These are phyloP conservation scores for Tetragnatha versicolor DNA, from an alignment of 1,140 invertebrate genomes.

Conservation along the genomic window DNA sequence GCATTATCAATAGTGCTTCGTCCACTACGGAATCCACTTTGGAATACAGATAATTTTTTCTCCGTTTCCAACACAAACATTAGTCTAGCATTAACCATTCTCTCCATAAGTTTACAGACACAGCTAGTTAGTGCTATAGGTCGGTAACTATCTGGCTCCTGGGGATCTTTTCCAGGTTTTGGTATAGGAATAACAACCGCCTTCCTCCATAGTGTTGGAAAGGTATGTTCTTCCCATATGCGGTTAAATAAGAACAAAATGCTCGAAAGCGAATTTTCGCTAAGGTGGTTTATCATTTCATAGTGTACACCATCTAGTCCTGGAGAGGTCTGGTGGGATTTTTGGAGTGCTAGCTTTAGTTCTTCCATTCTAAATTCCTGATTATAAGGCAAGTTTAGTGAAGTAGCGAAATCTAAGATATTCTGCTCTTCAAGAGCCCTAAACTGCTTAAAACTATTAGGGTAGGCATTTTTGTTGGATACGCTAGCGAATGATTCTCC, in stretches of 20 bases:
- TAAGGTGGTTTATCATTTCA: background rate
- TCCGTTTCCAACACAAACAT: constrained; percentile 29
- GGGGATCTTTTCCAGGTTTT: constrained; percentile 41
- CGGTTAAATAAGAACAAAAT: background rate
- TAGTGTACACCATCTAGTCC: background rate
- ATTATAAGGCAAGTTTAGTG: background rate
- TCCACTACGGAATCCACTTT: constrained; percentile 59
- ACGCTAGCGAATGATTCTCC: background rate
- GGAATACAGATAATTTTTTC: constrained; percentile 21
- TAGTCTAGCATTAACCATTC: constrained; percentile 37
- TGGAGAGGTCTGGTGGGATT: background rate
- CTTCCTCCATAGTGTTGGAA: constrained; percentile 49
- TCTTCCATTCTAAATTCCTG: background rate
- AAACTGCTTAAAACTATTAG: background rate
- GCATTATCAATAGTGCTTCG: constrained; percentile 62
- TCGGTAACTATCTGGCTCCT: constrained; percentile 35
- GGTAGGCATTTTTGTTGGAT: background rate
- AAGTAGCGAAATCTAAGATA: background rate
- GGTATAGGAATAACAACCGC: constrained; percentile 40
- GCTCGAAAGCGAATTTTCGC: background rate
- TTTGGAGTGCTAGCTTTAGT: background rate
- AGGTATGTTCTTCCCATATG: background rate
- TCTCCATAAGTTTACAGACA: constrained; percentile 50
- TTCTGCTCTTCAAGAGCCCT: background rate
- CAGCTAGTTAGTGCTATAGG: constrained; percentile 48